These are phyloP conservation scores for Cebus imitator DNA, from an alignment of 2,113 vertebrate genomes.

Conservation along the genomic window DNA sequence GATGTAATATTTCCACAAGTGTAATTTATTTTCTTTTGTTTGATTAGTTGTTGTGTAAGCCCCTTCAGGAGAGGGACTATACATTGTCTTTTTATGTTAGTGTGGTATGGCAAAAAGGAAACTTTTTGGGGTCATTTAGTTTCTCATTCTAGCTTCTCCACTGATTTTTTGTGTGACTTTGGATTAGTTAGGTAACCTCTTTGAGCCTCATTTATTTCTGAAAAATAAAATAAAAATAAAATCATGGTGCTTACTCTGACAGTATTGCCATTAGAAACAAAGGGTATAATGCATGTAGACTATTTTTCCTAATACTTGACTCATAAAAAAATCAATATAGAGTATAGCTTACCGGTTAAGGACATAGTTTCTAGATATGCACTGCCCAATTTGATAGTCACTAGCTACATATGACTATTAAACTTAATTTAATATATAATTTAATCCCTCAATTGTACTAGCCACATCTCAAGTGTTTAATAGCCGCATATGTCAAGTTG, in stretches of 20 bases:
- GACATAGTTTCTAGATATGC: background rate
- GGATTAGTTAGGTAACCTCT: background rate
- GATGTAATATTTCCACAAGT: background rate
- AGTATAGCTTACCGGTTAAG: background rate
- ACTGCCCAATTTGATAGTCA: background rate
- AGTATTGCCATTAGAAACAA: background rate
- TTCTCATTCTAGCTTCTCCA: background rate
- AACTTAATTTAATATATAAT: background rate
- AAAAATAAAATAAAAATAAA: background rate
- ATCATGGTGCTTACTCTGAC: background rate
- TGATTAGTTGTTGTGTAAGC: background rate
- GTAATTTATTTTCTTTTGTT: background rate
- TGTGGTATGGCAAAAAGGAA: background rate
- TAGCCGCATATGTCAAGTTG: background rate
- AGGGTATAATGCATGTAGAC: background rate
- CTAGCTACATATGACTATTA: background rate
- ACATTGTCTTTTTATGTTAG: background rate
- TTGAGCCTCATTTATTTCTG: background rate
- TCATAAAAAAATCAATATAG: background rate
- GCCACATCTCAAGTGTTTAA: background rate
- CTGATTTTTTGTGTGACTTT: background rate
- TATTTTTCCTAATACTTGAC: background rate
- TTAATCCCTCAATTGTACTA: background rate
- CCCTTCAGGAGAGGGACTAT: background rate
- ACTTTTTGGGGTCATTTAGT: background rate